These are phyloP conservation scores for Corella eumyota DNA, from an alignment of 23 tunicate genomes.

Conservation along the genomic window DNA sequence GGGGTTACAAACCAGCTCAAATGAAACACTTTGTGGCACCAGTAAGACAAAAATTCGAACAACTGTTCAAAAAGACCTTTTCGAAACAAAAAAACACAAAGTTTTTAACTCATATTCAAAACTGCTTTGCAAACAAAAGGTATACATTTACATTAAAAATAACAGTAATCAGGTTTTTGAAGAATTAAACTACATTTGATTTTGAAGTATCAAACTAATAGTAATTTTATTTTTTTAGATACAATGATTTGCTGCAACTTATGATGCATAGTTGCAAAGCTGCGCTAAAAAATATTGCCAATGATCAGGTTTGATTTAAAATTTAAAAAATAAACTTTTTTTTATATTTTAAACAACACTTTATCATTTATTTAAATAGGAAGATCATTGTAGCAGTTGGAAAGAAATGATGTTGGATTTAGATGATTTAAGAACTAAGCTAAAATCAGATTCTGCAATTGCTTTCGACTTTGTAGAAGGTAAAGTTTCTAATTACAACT, in stretches of 20 bases:
- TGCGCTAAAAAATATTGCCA: slow-evolving; percentile 38
- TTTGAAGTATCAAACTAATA: background rate
- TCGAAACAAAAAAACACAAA: slow-evolving; percentile 48
- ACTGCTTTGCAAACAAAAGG: slow-evolving; percentile 48
- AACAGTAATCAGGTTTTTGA: background rate
- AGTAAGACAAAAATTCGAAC: slow-evolving; percentile 52
- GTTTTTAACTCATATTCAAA: slow-evolving; percentile 62
- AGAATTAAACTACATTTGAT: background rate
- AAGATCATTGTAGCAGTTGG: too few species aligned
- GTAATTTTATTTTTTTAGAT: slow-evolving; percentile 12
- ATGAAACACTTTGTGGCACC: slow-evolving; percentile 57
- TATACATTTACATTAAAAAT: slow-evolving; percentile 2
- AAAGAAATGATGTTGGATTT: slow-evolving; percentile 8
- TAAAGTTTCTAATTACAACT: slow-evolving; percentile 1
- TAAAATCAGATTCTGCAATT: slow-evolving; percentile 55
- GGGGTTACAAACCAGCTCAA: slow-evolving; percentile 79
- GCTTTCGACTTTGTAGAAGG: slow-evolving; percentile 96
- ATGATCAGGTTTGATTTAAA: too few species aligned
- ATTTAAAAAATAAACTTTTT: too few species aligned
- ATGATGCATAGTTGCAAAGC: slow-evolving; percentile 42
- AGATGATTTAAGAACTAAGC: slow-evolving; percentile 27
- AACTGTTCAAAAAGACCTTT: slow-evolving; percentile 43
- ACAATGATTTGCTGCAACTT: slow-evolving; percentile 40
- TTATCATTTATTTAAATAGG: too few species aligned
- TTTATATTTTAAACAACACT: too few species aligned